phyloP scores from a whole-genome alignment of 2,888 invertebrate genomes.

The Calameuta idolon region DNA sequence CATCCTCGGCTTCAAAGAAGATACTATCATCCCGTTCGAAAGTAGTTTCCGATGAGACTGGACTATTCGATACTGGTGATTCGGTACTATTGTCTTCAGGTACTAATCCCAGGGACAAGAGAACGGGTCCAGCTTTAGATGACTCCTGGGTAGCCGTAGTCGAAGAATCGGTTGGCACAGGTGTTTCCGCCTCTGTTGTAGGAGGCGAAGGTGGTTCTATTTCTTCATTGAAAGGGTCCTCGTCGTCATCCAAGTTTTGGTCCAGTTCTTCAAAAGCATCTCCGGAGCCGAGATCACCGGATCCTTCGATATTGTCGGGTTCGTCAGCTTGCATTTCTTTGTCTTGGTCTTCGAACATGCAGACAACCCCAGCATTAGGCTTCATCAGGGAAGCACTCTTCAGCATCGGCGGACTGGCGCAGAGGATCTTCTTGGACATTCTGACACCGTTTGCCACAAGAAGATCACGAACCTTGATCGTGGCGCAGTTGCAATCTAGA shows the following conservation, averaged over 20 bases:
- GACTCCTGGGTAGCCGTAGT: not conserved
- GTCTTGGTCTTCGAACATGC: slow-evolving; percentile 55
- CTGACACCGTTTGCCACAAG: slow-evolving; percentile 64
- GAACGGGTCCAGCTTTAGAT: not conserved
- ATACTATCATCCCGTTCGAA: slow-evolving; percentile 32
- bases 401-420: slow-evolving; percentile 70
- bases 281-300: slow-evolving; percentile 55
- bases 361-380: slow-evolving; percentile 63
- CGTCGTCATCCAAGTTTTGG: slow-evolving; percentile 21
- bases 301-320: slow-evolving; percentile 66
- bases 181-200: slow-evolving; percentile 20
- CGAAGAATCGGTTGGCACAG: not conserved
- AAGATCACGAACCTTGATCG: slow-evolving; percentile 74
- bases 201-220: slow-evolving; percentile 1
- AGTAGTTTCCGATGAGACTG: not conserved
- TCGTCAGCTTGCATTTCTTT: slow-evolving; percentile 71
- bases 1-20: slow-evolving; percentile 40
- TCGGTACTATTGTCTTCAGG: not conserved
- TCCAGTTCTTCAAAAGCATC: slow-evolving; percentile 17
- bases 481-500: slow-evolving; percentile 78
- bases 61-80: not conserved
- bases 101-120: not conserved
- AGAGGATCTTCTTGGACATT: slow-evolving; percentile 68
- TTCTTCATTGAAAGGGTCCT: slow-evolving; percentile 10
- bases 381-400: slow-evolving; percentile 72